A percentile compares a stretch with the other conserved stretches of the same genome.
Evolutionary conservation across 2,888 invertebrate genomes (phyloP).

Genomic region (Drosophila kanekoi): DNA sequence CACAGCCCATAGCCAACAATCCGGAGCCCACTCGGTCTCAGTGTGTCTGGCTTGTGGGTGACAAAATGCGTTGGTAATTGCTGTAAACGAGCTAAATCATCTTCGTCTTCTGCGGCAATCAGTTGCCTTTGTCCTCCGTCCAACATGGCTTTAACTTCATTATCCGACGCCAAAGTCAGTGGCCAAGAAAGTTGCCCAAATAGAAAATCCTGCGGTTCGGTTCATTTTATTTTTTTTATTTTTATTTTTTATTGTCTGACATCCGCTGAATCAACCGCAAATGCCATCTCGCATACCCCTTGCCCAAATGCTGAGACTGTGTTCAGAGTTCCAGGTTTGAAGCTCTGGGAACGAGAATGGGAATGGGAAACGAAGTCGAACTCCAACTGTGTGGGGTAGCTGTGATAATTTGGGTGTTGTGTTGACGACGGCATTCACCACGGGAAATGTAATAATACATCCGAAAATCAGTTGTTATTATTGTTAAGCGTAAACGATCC

Average conservation of each 20-base stretch:
- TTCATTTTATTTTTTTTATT: neutral
- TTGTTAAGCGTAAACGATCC: slow-evolving; percentile 77
- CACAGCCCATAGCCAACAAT: neutral
- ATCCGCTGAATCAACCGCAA: slow-evolving; percentile 44
- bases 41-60: slow-evolving; percentile 49
- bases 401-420: slow-evolving; percentile 78
- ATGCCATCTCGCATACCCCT: slow-evolving; percentile 14
- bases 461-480: slow-evolving; percentile 81
- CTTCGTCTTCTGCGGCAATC: slow-evolving; percentile 64
- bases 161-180: slow-evolving; percentile 41
- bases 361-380: slow-evolving; percentile 28
- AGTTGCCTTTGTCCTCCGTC: slow-evolving; percentile 57
- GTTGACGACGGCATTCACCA: slow-evolving; percentile 54
- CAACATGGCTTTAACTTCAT: slow-evolving; percentile 58
- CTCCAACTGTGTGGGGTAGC: slow-evolving; percentile 71
- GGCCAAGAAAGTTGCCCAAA: slow-evolving; percentile 40
- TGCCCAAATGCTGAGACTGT: slow-evolving; percentile 1
- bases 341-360: slow-evolving; percentile 8
- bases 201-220: slow-evolving; percentile 46
- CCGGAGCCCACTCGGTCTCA: neutral
- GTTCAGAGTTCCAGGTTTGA: neutral
- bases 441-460: slow-evolving; percentile 80
- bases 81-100: slow-evolving; percentile 60
- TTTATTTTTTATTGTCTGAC: neutral
- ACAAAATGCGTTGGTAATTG: slow-evolving; percentile 75